A percentile compares a stretch with the other conserved stretches of the same genome.
phyloP scores from a whole-genome alignment of 2,888 invertebrate species.

The Cremastobaeus sp. region DNA sequence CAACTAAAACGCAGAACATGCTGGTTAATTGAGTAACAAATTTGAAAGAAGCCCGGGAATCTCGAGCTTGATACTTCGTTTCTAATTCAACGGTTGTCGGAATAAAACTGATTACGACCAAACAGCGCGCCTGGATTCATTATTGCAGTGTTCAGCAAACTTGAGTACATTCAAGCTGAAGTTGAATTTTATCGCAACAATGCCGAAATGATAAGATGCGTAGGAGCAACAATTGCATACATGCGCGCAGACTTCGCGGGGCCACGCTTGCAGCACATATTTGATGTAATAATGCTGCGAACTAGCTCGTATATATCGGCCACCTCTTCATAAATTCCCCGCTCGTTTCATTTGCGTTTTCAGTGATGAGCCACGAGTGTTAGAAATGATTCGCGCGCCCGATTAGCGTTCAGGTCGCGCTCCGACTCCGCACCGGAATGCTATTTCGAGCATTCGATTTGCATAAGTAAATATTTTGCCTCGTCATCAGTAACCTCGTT shows the following conservation, averaged over 20 bases:
- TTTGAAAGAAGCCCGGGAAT: too few relatives aligned
- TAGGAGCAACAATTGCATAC: slow-evolving; percentile 19
- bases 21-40: too few relatives aligned
- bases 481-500: not conserved
- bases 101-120: not conserved
- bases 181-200: slow-evolving; percentile 27
- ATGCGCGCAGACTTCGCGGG: too few relatives aligned
- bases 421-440: slow-evolving; percentile 19
- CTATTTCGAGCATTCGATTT: slow-evolving; percentile 44
- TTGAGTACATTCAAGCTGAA: slow-evolving; percentile 1
- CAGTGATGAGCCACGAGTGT: slow-evolving; percentile 25
- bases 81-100: too few relatives aligned
- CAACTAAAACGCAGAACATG: too few relatives aligned
- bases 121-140: not conserved
- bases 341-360: slow-evolving; percentile 41
- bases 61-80: too few relatives aligned
- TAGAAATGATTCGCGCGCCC: slow-evolving; percentile 46
- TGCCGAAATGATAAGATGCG: slow-evolving; percentile 36
- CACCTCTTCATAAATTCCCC: slow-evolving; percentile 38
- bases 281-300: slow-evolving; percentile 31
- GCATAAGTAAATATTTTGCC: slow-evolving; percentile 39
- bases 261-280: slow-evolving; percentile 5
- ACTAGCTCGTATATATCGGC: slow-evolving; percentile 24
- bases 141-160: slow-evolving; percentile 14
- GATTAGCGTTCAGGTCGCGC: slow-evolving; percentile 43